A percentile compares a stretch with the other conserved stretches of the same genome.
Conservation (phyloP, 2,797 vertebrate species). For the Darevskia mixta region DNA sequence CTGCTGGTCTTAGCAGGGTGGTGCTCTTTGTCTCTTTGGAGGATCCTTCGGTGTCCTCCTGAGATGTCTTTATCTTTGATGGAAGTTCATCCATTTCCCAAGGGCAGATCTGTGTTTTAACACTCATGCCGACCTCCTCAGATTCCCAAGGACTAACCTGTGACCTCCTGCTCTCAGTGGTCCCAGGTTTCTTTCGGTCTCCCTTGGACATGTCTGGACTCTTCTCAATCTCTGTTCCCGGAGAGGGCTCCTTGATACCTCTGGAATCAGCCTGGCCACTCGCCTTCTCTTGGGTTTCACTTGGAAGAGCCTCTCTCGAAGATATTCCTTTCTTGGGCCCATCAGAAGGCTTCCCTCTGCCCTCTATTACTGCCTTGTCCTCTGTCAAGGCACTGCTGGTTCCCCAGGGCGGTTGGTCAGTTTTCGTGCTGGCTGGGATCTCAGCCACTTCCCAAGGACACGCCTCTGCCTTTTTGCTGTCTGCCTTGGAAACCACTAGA, state of each 20-base stretch:
- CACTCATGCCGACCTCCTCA: conserved; percentile 59
- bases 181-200: conserved; percentile 44
- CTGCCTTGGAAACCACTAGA: background rate
- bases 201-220: conserved; percentile 25
- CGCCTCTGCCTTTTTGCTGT: conserved; percentile 55
- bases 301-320: accelerated
- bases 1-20: conserved; percentile 42
- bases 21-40: conserved; percentile 1
- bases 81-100: conserved; percentile 45
- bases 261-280: conserved; percentile 61
- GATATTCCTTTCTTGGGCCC: conserved; percentile 11
- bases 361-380: background rate
- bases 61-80: conserved; percentile 35
- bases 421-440: background rate
- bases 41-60: background rate
- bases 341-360: background rate
- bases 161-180: conserved; percentile 64
- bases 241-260: conserved; percentile 30
- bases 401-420: conserved; percentile 60
- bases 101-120: conserved; percentile 73
- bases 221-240: conserved; percentile 23
- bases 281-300: conserved; percentile 49
- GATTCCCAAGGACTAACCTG: conserved; percentile 82
- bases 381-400: background rate
- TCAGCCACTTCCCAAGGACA: conserved; percentile 16